Percentiles rank a stretch among this genome's conserved stretches.
These are phyloP conservation scores for Anolis carolinensis DNA, from an alignment of 2,113 vertebrate species.

Conservation along the genomic window DNA sequence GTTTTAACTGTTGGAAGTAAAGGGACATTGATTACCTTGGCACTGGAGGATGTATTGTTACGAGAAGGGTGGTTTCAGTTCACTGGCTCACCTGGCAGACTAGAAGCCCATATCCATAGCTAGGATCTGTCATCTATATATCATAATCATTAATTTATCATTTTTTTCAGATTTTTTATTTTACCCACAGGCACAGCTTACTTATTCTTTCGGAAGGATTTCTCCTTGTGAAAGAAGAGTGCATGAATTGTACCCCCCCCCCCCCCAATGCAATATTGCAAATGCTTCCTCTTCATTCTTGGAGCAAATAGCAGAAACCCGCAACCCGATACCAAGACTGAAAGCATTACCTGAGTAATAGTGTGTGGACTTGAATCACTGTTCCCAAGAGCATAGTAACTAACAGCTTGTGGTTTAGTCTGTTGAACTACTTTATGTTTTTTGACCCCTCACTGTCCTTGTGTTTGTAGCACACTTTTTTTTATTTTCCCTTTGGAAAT, in stretches of 20 bases:
- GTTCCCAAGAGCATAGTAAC: conserved; percentile 50
- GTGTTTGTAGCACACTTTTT: conserved; percentile 40
- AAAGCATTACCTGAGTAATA: conserved; percentile 42
- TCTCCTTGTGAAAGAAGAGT: conserved; percentile 13
- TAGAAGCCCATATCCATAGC: background rate
- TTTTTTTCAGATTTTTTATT: background rate
- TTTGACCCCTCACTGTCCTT: conserved; percentile 38
- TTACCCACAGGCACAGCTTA: background rate
- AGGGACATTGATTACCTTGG: background rate
- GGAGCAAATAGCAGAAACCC: conserved; percentile 32
- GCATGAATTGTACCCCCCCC: background rate
- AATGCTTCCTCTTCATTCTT: background rate
- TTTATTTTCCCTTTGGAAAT: conserved; percentile 56
- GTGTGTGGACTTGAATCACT: conserved; percentile 20
- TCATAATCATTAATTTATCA: background rate
- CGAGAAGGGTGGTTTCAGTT: background rate
- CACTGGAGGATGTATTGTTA: background rate
- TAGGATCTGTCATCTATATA: background rate
- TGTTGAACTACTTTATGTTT: conserved; percentile 54
- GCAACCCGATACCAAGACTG: conserved; percentile 18
- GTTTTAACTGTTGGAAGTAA: conserved; percentile 21
- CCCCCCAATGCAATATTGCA: background rate
- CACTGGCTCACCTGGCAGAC: background rate
- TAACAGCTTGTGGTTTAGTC: conserved; percentile 41
- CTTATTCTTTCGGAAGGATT: background rate